Conservation (phyloP, 1,140 invertebrate genomes). For the Drosophila ercepeae region DNA sequence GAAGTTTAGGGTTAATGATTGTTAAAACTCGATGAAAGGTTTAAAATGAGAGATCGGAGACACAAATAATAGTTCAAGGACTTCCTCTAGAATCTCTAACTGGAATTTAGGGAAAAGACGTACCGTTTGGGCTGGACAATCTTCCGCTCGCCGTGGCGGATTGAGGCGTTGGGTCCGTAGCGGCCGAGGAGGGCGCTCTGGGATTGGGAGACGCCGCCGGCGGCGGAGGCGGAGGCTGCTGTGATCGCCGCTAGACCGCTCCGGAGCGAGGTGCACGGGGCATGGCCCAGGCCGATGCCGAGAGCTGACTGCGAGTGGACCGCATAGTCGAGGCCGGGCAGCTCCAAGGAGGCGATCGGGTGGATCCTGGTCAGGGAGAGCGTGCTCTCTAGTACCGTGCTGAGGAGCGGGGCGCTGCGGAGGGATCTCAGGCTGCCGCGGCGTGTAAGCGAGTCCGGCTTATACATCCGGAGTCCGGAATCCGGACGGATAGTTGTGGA, state of each 20-base stretch:
- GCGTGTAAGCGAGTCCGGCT: slow-evolving; percentile 75
- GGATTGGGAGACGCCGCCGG: slow-evolving; percentile 66
- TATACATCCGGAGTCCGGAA: slow-evolving; percentile 69
- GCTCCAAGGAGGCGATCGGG: slow-evolving; percentile 82
- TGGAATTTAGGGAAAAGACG: slow-evolving; percentile 10
- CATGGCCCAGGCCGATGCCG: slow-evolving; percentile 52
- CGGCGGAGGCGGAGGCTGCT: slow-evolving; percentile 63
- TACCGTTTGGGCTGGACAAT: slow-evolving; percentile 82
- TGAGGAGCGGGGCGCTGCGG: slow-evolving; percentile 80
- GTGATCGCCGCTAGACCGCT: slow-evolving; percentile 75
- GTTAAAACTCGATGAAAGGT: too few relatives aligned
- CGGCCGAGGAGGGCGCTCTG: slow-evolving; percentile 68
- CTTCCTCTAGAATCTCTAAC: not conserved
- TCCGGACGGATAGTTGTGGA: too few relatives aligned
- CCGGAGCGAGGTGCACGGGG: slow-evolving; percentile 67
- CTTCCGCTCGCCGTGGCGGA: slow-evolving; percentile 71
- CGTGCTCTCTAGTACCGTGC: slow-evolving; percentile 81
- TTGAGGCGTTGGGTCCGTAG: slow-evolving; percentile 73
- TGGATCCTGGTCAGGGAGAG: slow-evolving; percentile 82
- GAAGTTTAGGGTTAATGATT: too few relatives aligned
- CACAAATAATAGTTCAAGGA: too few relatives aligned
- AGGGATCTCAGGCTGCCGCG: slow-evolving; percentile 83
- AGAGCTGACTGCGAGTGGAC: slow-evolving; percentile 75
- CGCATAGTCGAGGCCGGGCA: slow-evolving; percentile 81
- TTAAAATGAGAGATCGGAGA: too few relatives aligned